Base-by-base conservation (phyloP, 2,888 invertebrate species). In the Heliconius charithonia region DNA sequence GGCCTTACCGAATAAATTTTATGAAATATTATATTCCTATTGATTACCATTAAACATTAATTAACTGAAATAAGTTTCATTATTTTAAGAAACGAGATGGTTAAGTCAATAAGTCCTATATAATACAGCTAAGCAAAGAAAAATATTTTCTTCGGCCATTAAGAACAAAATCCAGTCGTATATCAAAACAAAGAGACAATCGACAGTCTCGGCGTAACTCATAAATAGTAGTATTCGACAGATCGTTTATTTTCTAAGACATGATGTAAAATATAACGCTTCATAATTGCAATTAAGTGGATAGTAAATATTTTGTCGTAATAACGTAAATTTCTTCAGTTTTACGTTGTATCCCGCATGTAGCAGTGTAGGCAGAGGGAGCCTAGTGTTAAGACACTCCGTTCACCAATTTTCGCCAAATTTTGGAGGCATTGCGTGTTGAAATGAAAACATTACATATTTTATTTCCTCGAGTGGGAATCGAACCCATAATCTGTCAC, bases 111-210 rank as follows among this genome's bases (percentile, higher is more conserved):
- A 12, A 4, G 0, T 71, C 4, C 2, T 66, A 66, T 13, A 51
- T 2, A 56, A 27, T 22, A 32, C 32, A 72, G 16, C 3, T 72
- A 56, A 56, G n/a, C 12, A 37, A 59, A 59, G 59, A 59, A 72
- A 72, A 59, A 72, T 72, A 59, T 59, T 72, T 72, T 37, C 16
- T 9, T 56, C 56, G 56, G 51, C n/a, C 7, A 29, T 72, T 70
- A 67, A 63, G 70, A 63, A 27, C 25, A 75, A 70, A 37, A 75
- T 78, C 75, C 25, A 56, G 71, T 45, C 75, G 65, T 75, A 59
- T 75, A 75, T 79, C 79, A 79, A 70, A 76, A 72, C 51, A 62
- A 56, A 79, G n/a, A n/a, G 59, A 72, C 72, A 59, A 72, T 37
- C 32, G 32, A 72, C 51, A 71, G 56, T 66, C 75, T 71, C 51